These are phyloP conservation scores for Agrochola circellaris DNA, from an alignment of 2,888 invertebrate genomes.

Conservation along the genomic window DNA sequence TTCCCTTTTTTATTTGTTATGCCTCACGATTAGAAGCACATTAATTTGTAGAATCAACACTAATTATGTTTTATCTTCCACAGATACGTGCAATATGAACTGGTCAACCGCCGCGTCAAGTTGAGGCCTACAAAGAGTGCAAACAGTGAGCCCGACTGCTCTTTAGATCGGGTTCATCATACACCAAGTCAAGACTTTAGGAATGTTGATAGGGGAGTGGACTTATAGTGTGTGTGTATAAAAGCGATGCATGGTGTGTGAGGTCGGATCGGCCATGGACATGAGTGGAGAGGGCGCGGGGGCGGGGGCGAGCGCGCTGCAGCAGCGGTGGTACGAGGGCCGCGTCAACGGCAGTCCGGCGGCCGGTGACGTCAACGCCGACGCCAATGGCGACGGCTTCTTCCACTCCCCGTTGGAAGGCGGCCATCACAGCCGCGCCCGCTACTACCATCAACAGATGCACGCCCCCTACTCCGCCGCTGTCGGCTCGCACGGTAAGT, in stretches of 20 bases:
- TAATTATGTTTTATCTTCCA: slow-evolving; percentile 68
- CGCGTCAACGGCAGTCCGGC: slow-evolving; percentile 90
- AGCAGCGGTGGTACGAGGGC: slow-evolving; percentile 91
- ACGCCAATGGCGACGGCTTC: slow-evolving; percentile 89
- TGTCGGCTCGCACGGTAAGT: slow-evolving; percentile 89
- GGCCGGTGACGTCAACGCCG: slow-evolving; percentile 87
- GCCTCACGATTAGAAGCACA: background rate
- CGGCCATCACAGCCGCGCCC: slow-evolving; percentile 89
- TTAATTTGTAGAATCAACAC: background rate
- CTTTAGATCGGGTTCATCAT: slow-evolving; percentile 70
- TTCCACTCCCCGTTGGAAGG: slow-evolving; percentile 90
- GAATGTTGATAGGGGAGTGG: slow-evolving; percentile 87
- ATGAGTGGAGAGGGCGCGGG: slow-evolving; percentile 88
- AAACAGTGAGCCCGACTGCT: slow-evolving; percentile 75
- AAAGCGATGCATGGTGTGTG: slow-evolving; percentile 91
- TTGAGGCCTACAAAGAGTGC: slow-evolving; percentile 70
- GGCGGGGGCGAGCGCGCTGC: slow-evolving; percentile 85
- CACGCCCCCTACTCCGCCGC: slow-evolving; percentile 90
- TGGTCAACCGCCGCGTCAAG: slow-evolving; percentile 67
- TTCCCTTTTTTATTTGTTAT: slow-evolving; percentile 3
- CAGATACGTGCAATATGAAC: slow-evolving; percentile 83
- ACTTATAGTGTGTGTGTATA: slow-evolving; percentile 87
- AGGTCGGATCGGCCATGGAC: slow-evolving; percentile 88
- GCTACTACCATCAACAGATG: slow-evolving; percentile 91
- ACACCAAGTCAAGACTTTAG: slow-evolving; percentile 72